phyloP scores from a whole-genome alignment of 2,797 vertebrate genomes.

The Labroides dimidiatus region DNA sequence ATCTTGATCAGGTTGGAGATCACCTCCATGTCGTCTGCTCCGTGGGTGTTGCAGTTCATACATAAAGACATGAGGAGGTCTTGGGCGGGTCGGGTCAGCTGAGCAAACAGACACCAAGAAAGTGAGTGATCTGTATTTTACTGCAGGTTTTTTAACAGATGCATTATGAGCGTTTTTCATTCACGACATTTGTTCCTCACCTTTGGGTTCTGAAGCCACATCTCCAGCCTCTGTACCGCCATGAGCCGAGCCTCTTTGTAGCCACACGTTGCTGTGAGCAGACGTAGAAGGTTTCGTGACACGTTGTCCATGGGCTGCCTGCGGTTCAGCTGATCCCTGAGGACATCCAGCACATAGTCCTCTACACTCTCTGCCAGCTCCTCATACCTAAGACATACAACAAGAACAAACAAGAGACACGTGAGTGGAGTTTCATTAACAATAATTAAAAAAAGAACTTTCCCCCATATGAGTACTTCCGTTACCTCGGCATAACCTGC shows the following conservation, averaged over 20 bases:
- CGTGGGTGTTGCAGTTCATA: conserved; percentile 95
- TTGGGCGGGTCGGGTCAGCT: conserved; percentile 97
- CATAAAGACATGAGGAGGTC: conserved; percentile 98
- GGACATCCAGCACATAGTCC: conserved; percentile 95
- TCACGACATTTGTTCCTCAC: conserved; percentile 72
- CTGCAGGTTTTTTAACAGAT: too few species aligned
- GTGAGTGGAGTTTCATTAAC: too few species aligned
- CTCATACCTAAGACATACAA: conserved; percentile 86
- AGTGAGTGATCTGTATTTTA: too few species aligned
- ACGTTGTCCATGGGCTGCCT: conserved; percentile 98
- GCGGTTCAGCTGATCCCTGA: conserved; percentile 94
- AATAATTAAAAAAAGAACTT: too few species aligned
- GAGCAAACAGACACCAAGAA: conserved; percentile 7
- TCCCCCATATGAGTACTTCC: too few species aligned
- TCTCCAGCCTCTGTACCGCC: conserved; percentile 96
- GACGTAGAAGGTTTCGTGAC: conserved; percentile 94
- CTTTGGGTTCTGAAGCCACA: conserved; percentile 99
- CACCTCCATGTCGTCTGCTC: conserved; percentile 95
- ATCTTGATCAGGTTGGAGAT: conserved; percentile 98
- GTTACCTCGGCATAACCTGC: conserved; percentile 95
- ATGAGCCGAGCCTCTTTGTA: conserved; percentile 96
- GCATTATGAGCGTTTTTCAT: not conserved
- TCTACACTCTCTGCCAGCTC: conserved; percentile 96
- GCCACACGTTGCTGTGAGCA: conserved; percentile 95
- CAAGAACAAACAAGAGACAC: too few species aligned